Conservation (phyloP, 2,888 invertebrate species). For the Rhopalosiphum nymphaeae region DNA sequence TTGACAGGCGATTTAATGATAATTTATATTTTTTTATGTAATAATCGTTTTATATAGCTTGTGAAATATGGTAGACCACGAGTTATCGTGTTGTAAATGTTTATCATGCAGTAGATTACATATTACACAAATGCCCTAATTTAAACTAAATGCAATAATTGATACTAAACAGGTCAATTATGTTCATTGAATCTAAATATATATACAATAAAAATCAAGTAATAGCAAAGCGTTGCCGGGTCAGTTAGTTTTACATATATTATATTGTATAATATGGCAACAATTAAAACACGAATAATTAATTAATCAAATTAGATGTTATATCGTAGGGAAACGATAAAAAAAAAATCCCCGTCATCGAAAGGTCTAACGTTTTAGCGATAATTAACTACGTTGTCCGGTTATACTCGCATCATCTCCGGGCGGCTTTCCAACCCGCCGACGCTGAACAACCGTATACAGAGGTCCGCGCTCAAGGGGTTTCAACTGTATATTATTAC, state of each 20-base stretch:
- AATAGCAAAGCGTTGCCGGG: no score
- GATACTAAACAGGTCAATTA: no score
- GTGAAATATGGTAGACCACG: no score
- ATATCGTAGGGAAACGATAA: background rate
- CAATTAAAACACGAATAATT: background rate
- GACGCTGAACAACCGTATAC: background rate
- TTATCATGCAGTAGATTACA: no score
- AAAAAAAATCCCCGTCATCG: background rate
- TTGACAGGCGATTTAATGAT: no score
- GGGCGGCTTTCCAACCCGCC: background rate
- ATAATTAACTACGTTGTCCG: conserved; percentile 51
- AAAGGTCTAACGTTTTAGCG: conserved; percentile 41
- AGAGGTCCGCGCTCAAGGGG: conserved; percentile 33
- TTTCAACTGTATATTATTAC: background rate
- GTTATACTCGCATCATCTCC: conserved; percentile 10
- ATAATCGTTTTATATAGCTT: no score
- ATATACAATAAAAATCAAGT: no score
- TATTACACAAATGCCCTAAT: no score
- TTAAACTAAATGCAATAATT: no score
- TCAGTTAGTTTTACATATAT: background rate
- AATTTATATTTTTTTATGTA: no score
- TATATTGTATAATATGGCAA: background rate
- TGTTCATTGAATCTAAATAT: no score
- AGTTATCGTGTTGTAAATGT: no score
- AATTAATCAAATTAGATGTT: background rate